These are phyloP conservation scores for Hyposoter didymator DNA, from an alignment of 2,888 invertebrate genomes.

Conservation along the genomic window DNA sequence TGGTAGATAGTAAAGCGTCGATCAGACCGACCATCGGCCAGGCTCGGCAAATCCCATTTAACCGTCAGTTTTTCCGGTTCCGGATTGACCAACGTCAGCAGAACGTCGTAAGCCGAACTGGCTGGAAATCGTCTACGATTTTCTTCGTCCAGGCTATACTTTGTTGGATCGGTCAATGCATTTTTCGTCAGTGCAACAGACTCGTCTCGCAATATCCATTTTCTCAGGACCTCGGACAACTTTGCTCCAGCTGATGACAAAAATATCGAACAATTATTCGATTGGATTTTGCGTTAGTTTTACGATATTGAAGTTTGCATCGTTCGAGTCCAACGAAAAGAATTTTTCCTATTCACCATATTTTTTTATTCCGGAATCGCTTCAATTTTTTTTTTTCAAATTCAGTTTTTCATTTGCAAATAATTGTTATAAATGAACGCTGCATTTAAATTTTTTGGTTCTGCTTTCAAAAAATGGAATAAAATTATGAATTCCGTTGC, in stretches of 20 bases:
- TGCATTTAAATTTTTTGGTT: too few relatives aligned
- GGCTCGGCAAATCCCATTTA: constrained; percentile 89
- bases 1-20: neutral
- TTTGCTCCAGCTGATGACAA: constrained; percentile 84
- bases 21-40: constrained; percentile 87
- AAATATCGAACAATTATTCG: neutral
- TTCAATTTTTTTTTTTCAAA: too few relatives aligned
- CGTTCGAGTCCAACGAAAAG: too few relatives aligned
- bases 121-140: constrained; percentile 85
- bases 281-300: neutral
- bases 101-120: constrained; percentile 90
- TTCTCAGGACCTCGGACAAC: constrained; percentile 85
- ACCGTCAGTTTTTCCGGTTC: constrained; percentile 90
- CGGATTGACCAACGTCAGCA: constrained; percentile 93
- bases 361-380: too few relatives aligned
- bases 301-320: too few relatives aligned
- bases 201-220: constrained; percentile 86
- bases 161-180: constrained; percentile 80
- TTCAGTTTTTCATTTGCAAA: neutral
- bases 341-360: too few relatives aligned
- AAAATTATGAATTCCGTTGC: too few relatives aligned
- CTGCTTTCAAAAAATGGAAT: too few relatives aligned
- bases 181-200: constrained; percentile 80
- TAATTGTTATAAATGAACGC: too few relatives aligned
- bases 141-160: constrained; percentile 81